A percentile compares a stretch with the other conserved stretches of the same genome.
Evolutionary conservation across 2,113 vertebrate genomes (phyloP).

Genomic region (Otocyon megalotis): DNA sequence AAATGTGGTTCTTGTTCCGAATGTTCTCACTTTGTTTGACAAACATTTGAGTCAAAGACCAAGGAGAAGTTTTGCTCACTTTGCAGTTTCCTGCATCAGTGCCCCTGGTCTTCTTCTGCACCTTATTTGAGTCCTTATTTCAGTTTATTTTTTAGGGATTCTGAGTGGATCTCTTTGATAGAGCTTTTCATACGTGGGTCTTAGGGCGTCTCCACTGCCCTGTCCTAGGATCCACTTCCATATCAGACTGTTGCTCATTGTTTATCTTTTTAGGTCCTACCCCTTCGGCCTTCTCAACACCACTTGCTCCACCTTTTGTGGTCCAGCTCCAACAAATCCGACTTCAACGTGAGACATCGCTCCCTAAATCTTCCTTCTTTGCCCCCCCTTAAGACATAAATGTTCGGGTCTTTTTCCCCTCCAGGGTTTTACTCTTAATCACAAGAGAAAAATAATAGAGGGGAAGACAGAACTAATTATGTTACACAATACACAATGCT

Average conservation of each 20-base stretch:
- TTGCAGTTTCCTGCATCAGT: background rate
- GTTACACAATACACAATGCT: background rate
- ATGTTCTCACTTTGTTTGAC: constrained; percentile 10
- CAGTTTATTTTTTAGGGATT: background rate
- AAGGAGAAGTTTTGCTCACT: background rate
- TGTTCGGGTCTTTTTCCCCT: background rate
- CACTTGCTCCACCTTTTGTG: background rate
- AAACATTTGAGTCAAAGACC: background rate
- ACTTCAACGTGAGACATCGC: background rate
- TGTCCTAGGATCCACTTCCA: background rate
- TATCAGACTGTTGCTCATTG: background rate
- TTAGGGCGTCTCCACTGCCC: background rate
- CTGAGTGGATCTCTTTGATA: background rate
- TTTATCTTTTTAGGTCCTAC: background rate
- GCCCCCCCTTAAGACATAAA: background rate
- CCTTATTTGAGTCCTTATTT: background rate
- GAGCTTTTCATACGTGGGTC: background rate
- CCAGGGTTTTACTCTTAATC: constrained; percentile 13
- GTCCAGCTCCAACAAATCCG: background rate
- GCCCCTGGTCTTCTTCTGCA: background rate
- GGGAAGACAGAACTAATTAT: background rate
- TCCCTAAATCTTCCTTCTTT: background rate
- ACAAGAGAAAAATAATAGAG: background rate
- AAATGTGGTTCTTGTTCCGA: constrained; percentile 18
- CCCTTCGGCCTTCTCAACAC: background rate